A percentile compares a stretch with the other conserved stretches of the same genome.
Evolutionary conservation across 53 echinoderm and acorn worm genomes (phyloP).

Genomic region (Stichopus horrens): DNA sequence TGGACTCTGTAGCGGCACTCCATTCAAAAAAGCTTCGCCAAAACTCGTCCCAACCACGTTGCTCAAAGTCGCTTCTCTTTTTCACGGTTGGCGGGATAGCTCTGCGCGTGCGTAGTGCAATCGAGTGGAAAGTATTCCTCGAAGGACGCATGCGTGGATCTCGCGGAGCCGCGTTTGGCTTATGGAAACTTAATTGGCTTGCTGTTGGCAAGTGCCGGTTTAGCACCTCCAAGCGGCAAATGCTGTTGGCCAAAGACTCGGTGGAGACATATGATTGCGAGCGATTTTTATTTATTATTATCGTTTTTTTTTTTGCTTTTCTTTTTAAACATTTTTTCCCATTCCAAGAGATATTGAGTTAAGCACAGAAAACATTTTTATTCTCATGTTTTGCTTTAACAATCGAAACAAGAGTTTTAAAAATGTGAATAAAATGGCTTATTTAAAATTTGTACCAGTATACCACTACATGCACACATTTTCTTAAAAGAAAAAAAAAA

Average conservation of each 20-base stretch:
- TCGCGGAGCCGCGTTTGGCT: neutral
- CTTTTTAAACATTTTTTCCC: too few species aligned
- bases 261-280: conserved; percentile 31
- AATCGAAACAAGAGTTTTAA: too few species aligned
- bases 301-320: too few species aligned
- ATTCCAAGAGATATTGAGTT: neutral
- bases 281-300: neutral
- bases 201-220: conserved; percentile 45
- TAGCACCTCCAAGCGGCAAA: conserved; percentile 36
- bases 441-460: too few species aligned
- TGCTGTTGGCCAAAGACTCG: conserved; percentile 30
- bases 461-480: too few species aligned
- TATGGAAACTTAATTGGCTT: conserved; percentile 42
- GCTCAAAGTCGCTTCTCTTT: conserved; percentile 33
- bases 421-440: too few species aligned
- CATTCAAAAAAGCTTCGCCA: conserved; percentile 6
- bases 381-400: neutral
- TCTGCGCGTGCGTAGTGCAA: conserved; percentile 42
- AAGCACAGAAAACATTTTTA: neutral
- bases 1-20: conserved; percentile 5
- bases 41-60: conserved; percentile 49
- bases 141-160: conserved; percentile 26
- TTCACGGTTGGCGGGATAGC: conserved; percentile 43
- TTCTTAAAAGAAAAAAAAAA: too few species aligned
- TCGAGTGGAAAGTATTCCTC: conserved; percentile 13